These are phyloP conservation scores for Psylliodes chrysocephalus DNA, from an alignment of 2,888 invertebrate species.

Conservation along the genomic window DNA sequence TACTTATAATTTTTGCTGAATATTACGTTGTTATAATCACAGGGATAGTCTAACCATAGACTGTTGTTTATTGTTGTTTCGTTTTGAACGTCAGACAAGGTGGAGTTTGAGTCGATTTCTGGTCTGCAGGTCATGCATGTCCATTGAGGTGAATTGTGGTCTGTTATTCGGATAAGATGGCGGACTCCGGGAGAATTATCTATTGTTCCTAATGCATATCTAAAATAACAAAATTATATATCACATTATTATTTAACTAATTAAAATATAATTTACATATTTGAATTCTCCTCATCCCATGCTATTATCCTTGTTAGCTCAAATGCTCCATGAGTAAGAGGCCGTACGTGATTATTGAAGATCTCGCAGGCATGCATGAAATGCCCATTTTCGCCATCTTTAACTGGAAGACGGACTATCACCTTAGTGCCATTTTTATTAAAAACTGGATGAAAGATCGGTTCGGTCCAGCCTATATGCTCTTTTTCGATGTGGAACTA, in stretches of 20 bases:
- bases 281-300: conserved; percentile 79
- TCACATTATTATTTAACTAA: neutral
- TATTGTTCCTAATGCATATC: conserved; percentile 69
- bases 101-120: conserved; percentile 60
- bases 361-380: conserved; percentile 69
- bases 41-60: conserved; percentile 59
- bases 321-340: conserved; percentile 78
- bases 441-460: conserved; percentile 62
- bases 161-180: conserved; percentile 80
- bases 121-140: conserved; percentile 71
- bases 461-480: conserved; percentile 62
- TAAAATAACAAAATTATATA: neutral
- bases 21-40: conserved; percentile 72
- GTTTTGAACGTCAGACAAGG: conserved; percentile 44
- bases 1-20: conserved; percentile 69
- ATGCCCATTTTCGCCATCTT: conserved; percentile 72
- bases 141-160: conserved; percentile 63
- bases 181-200: conserved; percentile 81
- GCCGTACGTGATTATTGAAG: conserved; percentile 61
- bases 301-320: conserved; percentile 79
- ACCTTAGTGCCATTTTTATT: conserved; percentile 61
- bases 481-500: conserved; percentile 62
- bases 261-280: conserved; percentile 67
- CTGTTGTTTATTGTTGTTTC: conserved; percentile 62
- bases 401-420: conserved; percentile 70